phyloP scores from a whole-genome alignment of 2,113 vertebrate genomes.

The Typhlomys cinereus region DNA sequence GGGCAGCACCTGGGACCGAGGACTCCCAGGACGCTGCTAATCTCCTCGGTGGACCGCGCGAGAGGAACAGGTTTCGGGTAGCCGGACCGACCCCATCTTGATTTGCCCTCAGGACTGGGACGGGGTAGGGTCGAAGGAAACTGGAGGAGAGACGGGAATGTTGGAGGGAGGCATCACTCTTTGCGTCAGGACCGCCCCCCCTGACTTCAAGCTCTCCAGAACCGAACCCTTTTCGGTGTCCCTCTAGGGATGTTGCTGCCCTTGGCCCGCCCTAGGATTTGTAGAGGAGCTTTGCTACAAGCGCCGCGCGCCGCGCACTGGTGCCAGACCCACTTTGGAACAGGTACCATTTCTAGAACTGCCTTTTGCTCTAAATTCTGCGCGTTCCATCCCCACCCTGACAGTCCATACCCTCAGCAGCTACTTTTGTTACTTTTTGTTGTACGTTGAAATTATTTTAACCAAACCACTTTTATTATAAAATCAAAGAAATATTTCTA shows the following conservation, averaged over 20 bases:
- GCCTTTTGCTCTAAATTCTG: background rate
- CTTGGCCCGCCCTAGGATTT: background rate
- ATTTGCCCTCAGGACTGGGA: background rate
- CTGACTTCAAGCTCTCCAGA: background rate
- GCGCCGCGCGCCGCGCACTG: background rate
- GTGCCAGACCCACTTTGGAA: background rate
- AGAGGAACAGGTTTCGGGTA: background rate
- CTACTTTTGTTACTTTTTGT: background rate
- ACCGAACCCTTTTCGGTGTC: background rate
- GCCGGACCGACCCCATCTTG: background rate
- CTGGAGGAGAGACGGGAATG: background rate
- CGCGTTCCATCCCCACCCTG: background rate
- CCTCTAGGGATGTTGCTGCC: background rate
- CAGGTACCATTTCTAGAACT: slow-evolving; percentile 8
- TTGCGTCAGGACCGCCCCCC: background rate
- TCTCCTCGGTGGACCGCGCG: background rate
- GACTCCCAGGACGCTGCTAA: background rate
- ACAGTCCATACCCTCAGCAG: background rate
- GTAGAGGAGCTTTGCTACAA: slow-evolving; percentile 18
- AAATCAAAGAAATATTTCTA: slow-evolving; percentile 25
- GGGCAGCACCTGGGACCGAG: background rate
- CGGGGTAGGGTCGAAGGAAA: background rate
- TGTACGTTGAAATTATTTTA: background rate
- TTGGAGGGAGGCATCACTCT: background rate
- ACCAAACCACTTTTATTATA: background rate